These are phyloP conservation scores for Limnephilus auricula DNA, from an alignment of 2,888 invertebrate species.

Conservation along the genomic window DNA sequence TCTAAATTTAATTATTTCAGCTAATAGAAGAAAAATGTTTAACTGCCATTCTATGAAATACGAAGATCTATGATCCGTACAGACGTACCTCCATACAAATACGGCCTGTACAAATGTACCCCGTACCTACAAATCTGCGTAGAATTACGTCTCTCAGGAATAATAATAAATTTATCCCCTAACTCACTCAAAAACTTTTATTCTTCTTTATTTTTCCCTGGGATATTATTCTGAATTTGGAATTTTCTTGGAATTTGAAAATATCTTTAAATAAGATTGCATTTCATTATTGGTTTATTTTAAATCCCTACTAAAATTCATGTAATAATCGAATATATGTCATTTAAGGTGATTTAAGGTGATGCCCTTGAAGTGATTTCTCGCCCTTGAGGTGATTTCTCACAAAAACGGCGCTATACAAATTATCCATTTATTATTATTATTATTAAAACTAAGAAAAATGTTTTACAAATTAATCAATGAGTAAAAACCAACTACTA, in stretches of 20 bases:
- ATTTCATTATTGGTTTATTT: background rate
- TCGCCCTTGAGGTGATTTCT: no score
- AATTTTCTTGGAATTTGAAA: background rate
- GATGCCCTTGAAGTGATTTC: no score
- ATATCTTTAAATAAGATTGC: background rate
- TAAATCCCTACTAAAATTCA: no score
- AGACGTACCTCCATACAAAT: background rate
- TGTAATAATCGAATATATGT: no score
- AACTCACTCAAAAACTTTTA: background rate
- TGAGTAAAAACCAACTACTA: no score
- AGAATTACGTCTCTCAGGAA: background rate
- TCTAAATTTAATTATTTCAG: background rate
- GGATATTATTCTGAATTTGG: background rate
- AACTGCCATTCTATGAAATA: background rate
- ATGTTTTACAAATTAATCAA: no score
- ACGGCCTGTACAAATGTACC: background rate
- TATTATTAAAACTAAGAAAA: no score
- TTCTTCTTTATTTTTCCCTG: background rate
- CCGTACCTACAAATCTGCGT: conserved; percentile 2
- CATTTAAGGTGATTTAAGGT: no score
- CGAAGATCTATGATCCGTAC: background rate
- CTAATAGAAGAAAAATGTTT: background rate
- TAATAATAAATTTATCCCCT: background rate
- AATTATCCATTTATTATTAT: no score
- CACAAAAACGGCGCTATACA: no score